Evolutionary conservation across 2,888 invertebrate genomes (phyloP), one percentile per base, ranked within the genome.

Genomic region (Chalcis sispes): DNA sequence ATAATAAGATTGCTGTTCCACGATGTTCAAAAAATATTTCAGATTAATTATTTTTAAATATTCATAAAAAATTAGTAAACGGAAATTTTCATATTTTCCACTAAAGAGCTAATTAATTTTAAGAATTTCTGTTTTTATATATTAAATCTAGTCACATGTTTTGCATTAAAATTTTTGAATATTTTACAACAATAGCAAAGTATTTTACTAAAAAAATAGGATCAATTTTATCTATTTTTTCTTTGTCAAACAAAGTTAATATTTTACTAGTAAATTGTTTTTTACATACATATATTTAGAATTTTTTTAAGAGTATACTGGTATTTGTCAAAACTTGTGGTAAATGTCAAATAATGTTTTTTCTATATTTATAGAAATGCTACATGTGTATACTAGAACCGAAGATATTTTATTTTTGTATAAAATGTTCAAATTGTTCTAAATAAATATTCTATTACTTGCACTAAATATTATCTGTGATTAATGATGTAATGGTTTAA

Each of bases 81-180:
- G 13, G 46, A 62, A 8, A 7, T 27, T 13, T 23, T 15, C 40
- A 3, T 46, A 56, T 18, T 69, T 69, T 58, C 58, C 58, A 48
- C 29, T 42, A 58, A 58, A 42, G 56, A 58, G 5, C 48, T 29
- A 23, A 69, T 48, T 58, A 23, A 29, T 42, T 52, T 29, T 42
- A 50, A 32, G 58, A 64, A 18, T 27, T 64, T 56, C 23, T 48
- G 15, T 25, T 46, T 72, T 48, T 72, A 27, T 65, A 64, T 20
- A 72, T 72, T 65, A 36, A 65, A 46, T 72, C 72, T 72, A 72
- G 72, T 72, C 71, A 72, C 42, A 54, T 52, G 29, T 71, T 42
- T 54, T n/a, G 25, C 64, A 72, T 56, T 42, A 36, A 42, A n/a
- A 72, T 64, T 72, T 64, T 72, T 62, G 1, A 72, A 46, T 48